Evolutionary conservation across 2,888 invertebrate species (phyloP).

Genomic region (Limnephilus marmoratus): DNA sequence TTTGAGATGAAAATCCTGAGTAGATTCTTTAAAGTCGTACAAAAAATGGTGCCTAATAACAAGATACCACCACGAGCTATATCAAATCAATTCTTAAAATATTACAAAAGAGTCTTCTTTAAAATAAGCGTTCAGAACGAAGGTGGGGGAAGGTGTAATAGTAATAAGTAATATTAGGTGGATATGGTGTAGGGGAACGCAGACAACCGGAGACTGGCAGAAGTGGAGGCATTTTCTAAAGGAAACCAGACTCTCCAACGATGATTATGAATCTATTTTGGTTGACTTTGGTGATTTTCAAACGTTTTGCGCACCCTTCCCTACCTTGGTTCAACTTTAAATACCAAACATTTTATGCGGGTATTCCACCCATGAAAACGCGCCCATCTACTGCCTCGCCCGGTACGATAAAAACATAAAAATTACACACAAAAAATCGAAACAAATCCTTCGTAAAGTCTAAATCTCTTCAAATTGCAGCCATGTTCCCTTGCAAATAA

Average conservation of each 20-base stretch:
- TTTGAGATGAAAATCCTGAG: not conserved
- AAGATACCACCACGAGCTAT: not conserved
- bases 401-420: too few species aligned
- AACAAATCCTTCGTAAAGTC: too few species aligned
- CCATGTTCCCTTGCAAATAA: too few species aligned
- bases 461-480: too few species aligned
- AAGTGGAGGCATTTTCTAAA: not conserved
- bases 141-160: not conserved
- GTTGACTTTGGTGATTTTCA: too few species aligned
- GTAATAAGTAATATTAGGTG: not conserved
- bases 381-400: too few species aligned
- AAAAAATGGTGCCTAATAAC: not conserved
- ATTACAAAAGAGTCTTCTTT: not conserved
- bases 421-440: too few species aligned
- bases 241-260: not conserved
- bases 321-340: not conserved
- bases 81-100: not conserved
- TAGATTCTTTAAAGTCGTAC: not conserved
- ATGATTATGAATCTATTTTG: too few species aligned
- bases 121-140: not conserved
- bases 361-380: too few species aligned
- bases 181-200: not conserved
- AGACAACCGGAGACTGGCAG: too few species aligned
- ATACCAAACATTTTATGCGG: too few species aligned
- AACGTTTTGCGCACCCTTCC: not conserved